Conservation (phyloP, 2,888 invertebrate species). For the Meteorus cinctellus region DNA sequence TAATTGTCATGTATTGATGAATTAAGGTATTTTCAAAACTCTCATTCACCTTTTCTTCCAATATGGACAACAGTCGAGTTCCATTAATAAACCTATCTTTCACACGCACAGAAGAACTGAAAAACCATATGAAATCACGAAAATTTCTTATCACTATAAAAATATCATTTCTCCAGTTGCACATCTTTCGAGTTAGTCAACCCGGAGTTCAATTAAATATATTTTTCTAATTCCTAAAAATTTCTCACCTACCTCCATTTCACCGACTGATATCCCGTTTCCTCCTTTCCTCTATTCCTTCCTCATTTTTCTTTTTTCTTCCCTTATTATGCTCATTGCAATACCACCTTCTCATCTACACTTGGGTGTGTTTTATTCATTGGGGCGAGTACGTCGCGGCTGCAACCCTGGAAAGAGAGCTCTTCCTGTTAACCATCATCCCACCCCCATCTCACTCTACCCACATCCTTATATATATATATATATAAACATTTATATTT, state of each 20-base stretch:
- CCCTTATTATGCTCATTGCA: conserved; percentile 5
- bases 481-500: conserved; percentile 17
- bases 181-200: too few relatives aligned
- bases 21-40: too few relatives aligned
- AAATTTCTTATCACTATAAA: too few relatives aligned
- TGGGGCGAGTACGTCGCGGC: conserved; percentile 54
- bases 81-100: too few relatives aligned
- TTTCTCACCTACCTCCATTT: neutral
- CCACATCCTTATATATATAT: neutral
- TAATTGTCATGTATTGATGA: too few relatives aligned
- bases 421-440: neutral
- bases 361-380: conserved; percentile 57
- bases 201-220: too few relatives aligned
- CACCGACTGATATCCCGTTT: neutral
- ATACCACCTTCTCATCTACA: conserved; percentile 14
- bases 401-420: conserved; percentile 38
- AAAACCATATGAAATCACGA: too few relatives aligned
- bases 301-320: neutral
- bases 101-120: too few relatives aligned
- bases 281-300: neutral
- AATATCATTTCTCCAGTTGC: too few relatives aligned
- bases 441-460: too few relatives aligned
- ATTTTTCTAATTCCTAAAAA: neutral
- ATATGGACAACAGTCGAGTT: too few relatives aligned
- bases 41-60: too few relatives aligned